Evolutionary conservation across 2,797 vertebrate species (phyloP).

Genomic region (Tapirus indicus): DNA sequence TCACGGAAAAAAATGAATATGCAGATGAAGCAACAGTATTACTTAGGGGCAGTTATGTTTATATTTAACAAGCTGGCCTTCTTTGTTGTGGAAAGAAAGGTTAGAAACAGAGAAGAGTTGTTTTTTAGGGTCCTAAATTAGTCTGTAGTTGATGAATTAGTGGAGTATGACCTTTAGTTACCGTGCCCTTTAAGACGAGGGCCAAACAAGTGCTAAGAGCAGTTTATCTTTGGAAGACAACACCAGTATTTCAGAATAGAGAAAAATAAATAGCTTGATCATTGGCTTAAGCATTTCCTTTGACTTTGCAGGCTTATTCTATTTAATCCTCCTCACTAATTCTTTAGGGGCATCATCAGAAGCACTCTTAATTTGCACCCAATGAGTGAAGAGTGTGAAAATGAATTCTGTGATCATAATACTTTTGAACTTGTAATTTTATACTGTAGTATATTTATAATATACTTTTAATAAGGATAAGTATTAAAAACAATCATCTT

Average conservation of each 20-base stretch:
- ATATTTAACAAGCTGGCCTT: background rate
- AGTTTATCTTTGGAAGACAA: constrained; percentile 63
- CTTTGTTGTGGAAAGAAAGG: constrained; percentile 21
- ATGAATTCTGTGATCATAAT: background rate
- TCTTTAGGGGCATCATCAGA: background rate
- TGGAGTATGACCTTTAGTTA: constrained; percentile 29
- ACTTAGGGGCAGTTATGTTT: background rate
- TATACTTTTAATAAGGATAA: background rate
- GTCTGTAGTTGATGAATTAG: constrained; percentile 53
- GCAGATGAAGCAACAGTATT: background rate
- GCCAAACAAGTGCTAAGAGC: background rate
- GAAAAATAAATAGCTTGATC: constrained; percentile 51
- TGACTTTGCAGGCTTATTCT: constrained; percentile 24
- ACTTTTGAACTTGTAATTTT: constrained; percentile 8
- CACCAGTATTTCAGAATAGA: constrained; percentile 17
- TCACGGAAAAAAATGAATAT: background rate
- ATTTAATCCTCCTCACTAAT: constrained; percentile 13
- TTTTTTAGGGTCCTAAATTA: constrained; percentile 3
- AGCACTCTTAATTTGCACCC: background rate
- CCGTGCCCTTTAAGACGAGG: background rate
- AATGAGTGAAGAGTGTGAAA: background rate
- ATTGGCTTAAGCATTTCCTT: constrained; percentile 41
- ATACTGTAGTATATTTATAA: background rate
- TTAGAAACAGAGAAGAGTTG: background rate
- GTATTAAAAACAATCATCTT: background rate